Conservation (phyloP, 2,797 vertebrate species). For the Aulostomus chinensis region DNA sequence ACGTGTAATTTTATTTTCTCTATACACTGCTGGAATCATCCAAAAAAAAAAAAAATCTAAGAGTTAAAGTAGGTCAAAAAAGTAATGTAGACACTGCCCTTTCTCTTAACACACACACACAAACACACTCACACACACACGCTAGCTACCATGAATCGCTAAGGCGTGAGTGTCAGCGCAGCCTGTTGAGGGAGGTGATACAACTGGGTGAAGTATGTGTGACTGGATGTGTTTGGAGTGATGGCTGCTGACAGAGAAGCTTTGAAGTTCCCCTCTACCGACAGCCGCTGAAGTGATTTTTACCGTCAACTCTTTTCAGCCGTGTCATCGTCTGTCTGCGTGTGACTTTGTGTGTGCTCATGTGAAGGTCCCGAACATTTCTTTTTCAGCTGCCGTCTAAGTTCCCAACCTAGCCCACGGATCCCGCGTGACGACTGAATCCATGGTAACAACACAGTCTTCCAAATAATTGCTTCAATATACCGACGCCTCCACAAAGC, state of each 20-base stretch:
- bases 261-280: not conserved
- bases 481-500: conserved; percentile 26
- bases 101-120: not conserved
- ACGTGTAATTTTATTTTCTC: too few relatives aligned
- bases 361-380: conserved; percentile 5
- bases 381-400: conserved; percentile 42
- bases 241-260: conserved; percentile 7
- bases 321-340: too few relatives aligned
- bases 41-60: not conserved
- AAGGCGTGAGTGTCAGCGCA: conserved; percentile 27
- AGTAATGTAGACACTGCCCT: conserved; percentile 2
- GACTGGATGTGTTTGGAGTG: conserved; percentile 32
- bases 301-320: not conserved
- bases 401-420: conserved; percentile 16
- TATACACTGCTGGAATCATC: not conserved
- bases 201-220: conserved; percentile 27
- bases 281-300: conserved; percentile 3
- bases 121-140: not conserved
- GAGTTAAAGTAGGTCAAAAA: conserved; percentile 18
- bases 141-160: not conserved
- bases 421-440: conserved; percentile 16
- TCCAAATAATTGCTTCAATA: conserved; percentile 30
- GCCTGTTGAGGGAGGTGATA: conserved; percentile 21
- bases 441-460: conserved; percentile 9
- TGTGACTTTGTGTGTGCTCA: conserved; percentile 6